Base-by-base conservation (phyloP, 2,113 vertebrate species). In the Microtus montanus region DNA sequence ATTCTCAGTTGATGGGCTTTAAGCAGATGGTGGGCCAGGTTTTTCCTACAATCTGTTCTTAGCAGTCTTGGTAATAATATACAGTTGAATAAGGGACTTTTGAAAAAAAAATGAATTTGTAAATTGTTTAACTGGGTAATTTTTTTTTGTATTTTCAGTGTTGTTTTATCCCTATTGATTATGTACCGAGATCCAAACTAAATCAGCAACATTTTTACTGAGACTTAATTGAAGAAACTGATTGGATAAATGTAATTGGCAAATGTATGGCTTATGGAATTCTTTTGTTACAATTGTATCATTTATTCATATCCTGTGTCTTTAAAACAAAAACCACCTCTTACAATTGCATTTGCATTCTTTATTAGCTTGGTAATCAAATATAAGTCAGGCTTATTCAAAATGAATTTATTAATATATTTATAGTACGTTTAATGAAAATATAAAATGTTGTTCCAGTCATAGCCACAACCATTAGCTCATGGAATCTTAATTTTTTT, bases 101-200 rank as follows among this genome's bases (percentile, higher is more conserved):
- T 89, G 63, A 44, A 93, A 94, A 93, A 74, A 89, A 33, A 94
- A 89, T 86, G 38, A 49, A 38, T 75, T 24, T 85, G 26, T 89
- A 92, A 91, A 68, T 61, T 54, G 68, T 61, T 91, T 89, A 90
- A 75, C 58, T 88, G 35, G 24, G 22, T 41, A 84, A 22, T 11
- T 38, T 63, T 41, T 77, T 78, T 88, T 78, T 94, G 38, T 66
- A 63, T 84, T 83, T 94, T 87, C 26, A 64, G 58, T 96, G 5
- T 38, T 54, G 52, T 30, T 80, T 92, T 94, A 68, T 87, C 90
- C 33, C 58, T 92, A 92, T 94, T 54, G 41, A 28, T 85, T 68
- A 75, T 83, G 35, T 73, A 9, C 33, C 85, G 14, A 58, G 77
- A 80, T 61, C 75, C 71, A 86, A 80, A 85, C 30, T 68, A 85